These are phyloP conservation scores for Dioctria linearis DNA, from an alignment of 2,888 invertebrate species.

Conservation along the genomic window DNA sequence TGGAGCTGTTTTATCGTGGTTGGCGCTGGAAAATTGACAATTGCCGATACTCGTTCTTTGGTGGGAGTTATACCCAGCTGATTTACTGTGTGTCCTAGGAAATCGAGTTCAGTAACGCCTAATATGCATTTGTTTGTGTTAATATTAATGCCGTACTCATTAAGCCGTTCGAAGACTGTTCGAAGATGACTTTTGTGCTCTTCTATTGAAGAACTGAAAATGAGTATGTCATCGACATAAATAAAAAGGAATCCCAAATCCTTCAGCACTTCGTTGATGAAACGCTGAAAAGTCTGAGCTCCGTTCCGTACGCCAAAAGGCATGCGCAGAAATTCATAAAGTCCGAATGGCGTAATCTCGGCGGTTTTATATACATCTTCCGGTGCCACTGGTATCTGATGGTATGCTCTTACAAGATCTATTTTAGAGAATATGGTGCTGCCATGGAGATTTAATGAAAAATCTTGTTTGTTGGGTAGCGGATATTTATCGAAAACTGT, in stretches of 20 bases:
- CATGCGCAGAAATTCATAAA: no score
- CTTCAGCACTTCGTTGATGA: slow-evolving; percentile 12
- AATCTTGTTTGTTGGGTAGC: no score
- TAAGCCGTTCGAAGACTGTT: neutral
- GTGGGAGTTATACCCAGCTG: neutral
- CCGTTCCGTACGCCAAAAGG: no score
- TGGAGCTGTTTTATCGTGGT: neutral
- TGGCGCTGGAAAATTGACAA: neutral
- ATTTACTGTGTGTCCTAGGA: slow-evolving; percentile 4
- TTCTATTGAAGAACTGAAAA: neutral
- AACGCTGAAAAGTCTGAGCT: neutral
- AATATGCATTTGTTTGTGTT: slow-evolving; percentile 16
- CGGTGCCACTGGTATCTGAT: no score
- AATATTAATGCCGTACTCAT: neutral
- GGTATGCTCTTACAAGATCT: no score
- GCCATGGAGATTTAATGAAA: no score
- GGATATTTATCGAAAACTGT: no score
- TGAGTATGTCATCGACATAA: neutral
- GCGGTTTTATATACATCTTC: no score
- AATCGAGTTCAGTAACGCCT: neutral
- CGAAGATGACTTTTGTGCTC: slow-evolving; percentile 2
- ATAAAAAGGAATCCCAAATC: neutral
- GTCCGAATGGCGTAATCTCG: no score
- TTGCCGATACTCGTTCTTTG: neutral
- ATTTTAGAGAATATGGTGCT: no score